These are phyloP conservation scores for Zaprionus gabonicus DNA, from an alignment of 1,140 invertebrate genomes.

Conservation along the genomic window DNA sequence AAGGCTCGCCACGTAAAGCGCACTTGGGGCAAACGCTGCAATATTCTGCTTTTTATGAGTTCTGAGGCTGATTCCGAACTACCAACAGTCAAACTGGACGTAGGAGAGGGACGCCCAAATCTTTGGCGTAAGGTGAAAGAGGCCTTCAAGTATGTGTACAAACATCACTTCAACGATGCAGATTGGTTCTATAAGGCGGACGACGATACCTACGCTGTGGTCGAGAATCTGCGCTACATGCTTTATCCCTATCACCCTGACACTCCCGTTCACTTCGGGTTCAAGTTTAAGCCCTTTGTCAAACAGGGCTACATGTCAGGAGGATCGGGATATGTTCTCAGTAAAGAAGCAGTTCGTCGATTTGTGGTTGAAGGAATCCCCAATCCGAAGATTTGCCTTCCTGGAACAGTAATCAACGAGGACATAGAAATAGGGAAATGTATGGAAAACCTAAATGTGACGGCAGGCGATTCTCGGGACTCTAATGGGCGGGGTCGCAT, in stretches of 20 bases:
- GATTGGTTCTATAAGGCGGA: constrained; percentile 98
- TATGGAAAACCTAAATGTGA: constrained; percentile 93
- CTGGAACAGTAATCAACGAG: constrained; percentile 87
- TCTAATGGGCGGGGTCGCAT: constrained; percentile 93
- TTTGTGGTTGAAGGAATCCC: constrained; percentile 91
- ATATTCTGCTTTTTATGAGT: constrained; percentile 95
- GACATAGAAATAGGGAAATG: constrained; percentile 98
- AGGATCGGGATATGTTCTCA: constrained; percentile 96
- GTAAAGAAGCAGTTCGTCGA: constrained; percentile 89
- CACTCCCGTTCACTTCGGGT: constrained; percentile 94
- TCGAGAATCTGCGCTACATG: constrained; percentile 96
- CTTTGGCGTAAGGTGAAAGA: constrained; percentile 98
- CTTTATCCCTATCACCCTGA: constrained; percentile 89
- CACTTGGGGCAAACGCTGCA: constrained; percentile 98
- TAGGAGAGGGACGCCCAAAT: constrained; percentile 94
- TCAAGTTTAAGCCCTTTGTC: constrained; percentile 94
- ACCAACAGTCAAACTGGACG: constrained; percentile 89
- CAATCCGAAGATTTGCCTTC: constrained; percentile 87
- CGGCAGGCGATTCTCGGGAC: constrained; percentile 94
- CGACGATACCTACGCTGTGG: constrained; percentile 96
- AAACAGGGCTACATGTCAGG: constrained; percentile 97
- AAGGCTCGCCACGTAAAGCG: constrained; percentile 96
- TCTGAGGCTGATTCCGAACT: constrained; percentile 88
- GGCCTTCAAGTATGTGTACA: constrained; percentile 95
- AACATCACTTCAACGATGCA: constrained; percentile 92